phyloP scores from a whole-genome alignment of 2,113 vertebrate species.

The Cygnus atratus region DNA sequence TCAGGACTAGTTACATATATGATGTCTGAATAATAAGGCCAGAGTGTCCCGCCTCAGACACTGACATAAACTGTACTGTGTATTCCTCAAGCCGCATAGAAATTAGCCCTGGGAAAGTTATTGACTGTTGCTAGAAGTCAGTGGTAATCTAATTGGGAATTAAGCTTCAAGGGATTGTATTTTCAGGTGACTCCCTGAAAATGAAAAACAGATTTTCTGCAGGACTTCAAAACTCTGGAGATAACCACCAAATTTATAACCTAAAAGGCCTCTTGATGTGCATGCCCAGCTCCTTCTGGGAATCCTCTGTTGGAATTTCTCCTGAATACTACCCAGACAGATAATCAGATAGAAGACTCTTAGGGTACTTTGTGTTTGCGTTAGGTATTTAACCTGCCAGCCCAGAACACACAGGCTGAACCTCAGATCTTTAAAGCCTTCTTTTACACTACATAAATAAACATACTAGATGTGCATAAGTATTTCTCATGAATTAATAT shows the following conservation, averaged over 20 bases:
- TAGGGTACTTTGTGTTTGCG: background rate
- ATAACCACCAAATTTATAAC: background rate
- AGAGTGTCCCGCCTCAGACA: background rate
- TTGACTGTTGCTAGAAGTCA: background rate
- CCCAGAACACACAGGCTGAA: background rate
- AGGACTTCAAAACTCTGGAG: background rate
- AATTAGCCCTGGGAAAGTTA: background rate
- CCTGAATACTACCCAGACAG: background rate
- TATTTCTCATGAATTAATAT: background rate
- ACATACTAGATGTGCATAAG: background rate
- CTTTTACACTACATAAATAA: background rate
- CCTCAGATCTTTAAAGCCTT: background rate
- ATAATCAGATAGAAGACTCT: background rate
- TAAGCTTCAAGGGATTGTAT: background rate
- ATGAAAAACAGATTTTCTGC: background rate
- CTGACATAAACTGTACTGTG: background rate
- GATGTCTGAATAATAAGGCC: slow-evolving; percentile 78
- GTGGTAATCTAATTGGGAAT: background rate
- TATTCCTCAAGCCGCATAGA: background rate
- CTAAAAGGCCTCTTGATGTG: background rate
- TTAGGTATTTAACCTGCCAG: background rate
- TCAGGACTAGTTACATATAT: slow-evolving; percentile 78
- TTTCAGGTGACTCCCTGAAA: background rate
- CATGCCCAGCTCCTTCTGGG: background rate
- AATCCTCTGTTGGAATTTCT: background rate